Base-by-base conservation (phyloP, 1,140 invertebrate genomes). In the Matsumurasca onukii region DNA sequence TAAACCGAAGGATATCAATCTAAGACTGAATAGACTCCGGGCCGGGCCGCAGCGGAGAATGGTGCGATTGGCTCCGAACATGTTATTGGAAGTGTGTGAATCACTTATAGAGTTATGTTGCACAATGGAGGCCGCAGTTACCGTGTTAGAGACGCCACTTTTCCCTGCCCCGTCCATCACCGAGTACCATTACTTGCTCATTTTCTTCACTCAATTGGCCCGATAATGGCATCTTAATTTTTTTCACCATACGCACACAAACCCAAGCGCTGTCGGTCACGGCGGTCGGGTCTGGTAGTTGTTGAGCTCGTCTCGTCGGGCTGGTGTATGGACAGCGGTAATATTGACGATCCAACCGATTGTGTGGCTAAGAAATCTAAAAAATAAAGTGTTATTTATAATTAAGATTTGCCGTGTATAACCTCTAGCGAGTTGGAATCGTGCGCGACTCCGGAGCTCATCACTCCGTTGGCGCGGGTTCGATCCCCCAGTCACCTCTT, bases 11-110 rank as follows among this genome's bases (percentile, higher is more conserved):
- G n/a, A n/a, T n/a, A n/a, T n/a, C n/a, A 45, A 45, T 5, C 3
- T 12, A 22, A 5, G 49, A 22, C 49, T 3, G 49, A 17, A 51
- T 51, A 20, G 49, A 20, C 49, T 17, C 5, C 24, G 49, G 3
- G 49, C n/a, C 24, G n/a, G 49, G 49, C 24, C 49, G 49, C 17
- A 51, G 17, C 17, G 24, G 49, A 22, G 49, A 20, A 51, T 51
- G n/a, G 24, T 20, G 49, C n/a, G 49, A 51, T 51, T 20, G 24
- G 49, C 17, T 17, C 49, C 49, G 49, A 51, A 51, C 49, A 51
- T 51, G 49, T 51, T 51, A 51, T 51, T 51, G 49, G 49, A 51
- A 51, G 49, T 51, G 49, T 51, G 49, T 51, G 49, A 51, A 51
- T 51, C 49, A 51, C 49, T 51, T 51, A 51, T 51, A 51, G 49